Base-by-base conservation (phyloP, 2,113 vertebrate genomes). In the Perca flavescens region DNA sequence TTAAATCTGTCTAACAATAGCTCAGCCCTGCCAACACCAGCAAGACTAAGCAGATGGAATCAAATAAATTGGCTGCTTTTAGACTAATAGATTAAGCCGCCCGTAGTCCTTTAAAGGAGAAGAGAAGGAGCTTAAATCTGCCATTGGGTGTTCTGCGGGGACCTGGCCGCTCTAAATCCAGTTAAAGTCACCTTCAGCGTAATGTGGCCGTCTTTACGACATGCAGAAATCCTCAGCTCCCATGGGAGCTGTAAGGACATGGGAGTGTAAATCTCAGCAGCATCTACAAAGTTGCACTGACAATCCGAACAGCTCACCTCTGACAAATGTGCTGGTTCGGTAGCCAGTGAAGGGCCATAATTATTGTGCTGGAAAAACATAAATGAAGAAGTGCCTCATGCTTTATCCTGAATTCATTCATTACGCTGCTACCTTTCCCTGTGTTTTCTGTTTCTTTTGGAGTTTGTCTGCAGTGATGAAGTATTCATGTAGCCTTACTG, bases 151-250 rank as follows among this genome's bases (percentile, higher is more conserved):
- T 85, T 86, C 82, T 5, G 72, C n/a, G 61, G 74, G 86, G 89
- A 81, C 82, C 83, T 10, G 82, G 86, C 86, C 74, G 85, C 93
- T 93, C 90, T 94, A 94, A 95, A 95, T 94, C 94, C 94, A 88
- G 92, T 94, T 94, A 95, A 95, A 96, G 95, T 96, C 95, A 96
- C 95, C 95, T 96, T 95, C 92, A 93, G 90, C 86, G 88, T 94
- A 94, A 95, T 95, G 92, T 89, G 86, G 89, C 90, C 87, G 82
- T 86, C 80, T 93, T 94, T 94, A 95, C 92, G 89, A 93, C 93
- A 89, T 93, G 93, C 92, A 94, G 93, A 95, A 93, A 91, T 91
- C 86, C 89, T 82, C 69, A n/a, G 74, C 83, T 88, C 95, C 92
- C 91, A 14, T 1, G 93, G 90, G 95, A 90, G 91, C 91, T 40